phyloP scores from a whole-genome alignment of 2,113 vertebrate species.

The Telmatochromis sp. region DNA sequence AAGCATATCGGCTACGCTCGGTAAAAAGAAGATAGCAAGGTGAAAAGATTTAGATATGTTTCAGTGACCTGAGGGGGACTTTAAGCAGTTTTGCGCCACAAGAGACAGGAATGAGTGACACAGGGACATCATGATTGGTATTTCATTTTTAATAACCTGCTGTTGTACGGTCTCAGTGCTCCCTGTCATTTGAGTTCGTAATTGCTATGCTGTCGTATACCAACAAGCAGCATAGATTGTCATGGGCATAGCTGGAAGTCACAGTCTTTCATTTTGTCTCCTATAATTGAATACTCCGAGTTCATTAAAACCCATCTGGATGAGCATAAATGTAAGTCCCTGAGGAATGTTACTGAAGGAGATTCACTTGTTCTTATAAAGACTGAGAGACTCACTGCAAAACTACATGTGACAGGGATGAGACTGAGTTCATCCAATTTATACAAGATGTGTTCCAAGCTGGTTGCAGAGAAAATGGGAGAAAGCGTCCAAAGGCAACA shows the following conservation, averaged over 20 bases:
- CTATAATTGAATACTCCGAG: not conserved
- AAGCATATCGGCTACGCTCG: not conserved
- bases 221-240: not conserved
- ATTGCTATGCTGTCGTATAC: slow-evolving; percentile 34
- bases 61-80: not conserved
- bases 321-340: slow-evolving; percentile 7
- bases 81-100: not conserved
- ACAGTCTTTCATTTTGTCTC: slow-evolving; percentile 8
- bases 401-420: not conserved
- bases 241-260: not conserved
- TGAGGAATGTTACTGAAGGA: not conserved
- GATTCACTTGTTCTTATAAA: not conserved
- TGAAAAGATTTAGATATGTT: not conserved
- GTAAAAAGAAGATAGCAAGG: not conserved
- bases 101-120: not conserved
- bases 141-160: slow-evolving; percentile 17
- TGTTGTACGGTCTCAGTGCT: not conserved
- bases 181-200: slow-evolving; percentile 47
- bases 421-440: not conserved
- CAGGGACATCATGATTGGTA: not conserved
- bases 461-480: not conserved
- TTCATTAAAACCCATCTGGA: not conserved
- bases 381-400: not conserved
- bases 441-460: not conserved
- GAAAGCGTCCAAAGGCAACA: not conserved